phyloP scores from a whole-genome alignment of 2,113 vertebrate species.

The Epinephelus cyanopodus region DNA sequence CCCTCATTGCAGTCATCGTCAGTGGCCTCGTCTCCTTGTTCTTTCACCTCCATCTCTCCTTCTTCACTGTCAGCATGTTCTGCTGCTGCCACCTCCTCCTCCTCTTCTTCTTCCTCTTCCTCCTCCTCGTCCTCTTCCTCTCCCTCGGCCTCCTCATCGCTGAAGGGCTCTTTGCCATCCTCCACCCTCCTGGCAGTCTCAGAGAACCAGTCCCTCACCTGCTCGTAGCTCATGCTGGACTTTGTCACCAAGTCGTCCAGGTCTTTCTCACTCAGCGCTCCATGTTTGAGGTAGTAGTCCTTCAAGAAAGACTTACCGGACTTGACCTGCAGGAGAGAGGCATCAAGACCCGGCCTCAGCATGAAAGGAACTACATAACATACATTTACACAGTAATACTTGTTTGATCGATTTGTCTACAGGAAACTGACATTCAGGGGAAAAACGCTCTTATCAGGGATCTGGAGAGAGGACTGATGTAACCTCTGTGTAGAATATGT shows the following conservation, averaged over 20 bases:
- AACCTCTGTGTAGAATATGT: too few species aligned
- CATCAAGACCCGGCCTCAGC: background rate
- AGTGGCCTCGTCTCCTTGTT: conserved; percentile 76
- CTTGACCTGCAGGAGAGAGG: conserved; percentile 79
- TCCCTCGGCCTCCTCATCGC: conserved; percentile 81
- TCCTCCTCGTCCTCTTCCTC: conserved; percentile 77
- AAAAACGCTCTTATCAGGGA: too few species aligned
- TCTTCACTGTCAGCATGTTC: conserved; percentile 75
- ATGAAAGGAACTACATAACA: background rate
- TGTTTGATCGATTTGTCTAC: too few species aligned
- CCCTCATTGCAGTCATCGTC: conserved; percentile 87
- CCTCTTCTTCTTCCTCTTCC: conserved; percentile 59
- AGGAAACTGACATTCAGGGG: too few species aligned
- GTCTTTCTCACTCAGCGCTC: conserved; percentile 93
- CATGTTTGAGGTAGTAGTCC: conserved; percentile 95
- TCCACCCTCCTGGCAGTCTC: conserved; percentile 87
- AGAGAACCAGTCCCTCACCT: conserved; percentile 97
- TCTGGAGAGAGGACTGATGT: too few species aligned
- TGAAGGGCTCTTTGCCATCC: conserved; percentile 89
- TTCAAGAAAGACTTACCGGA: conserved; percentile 92
- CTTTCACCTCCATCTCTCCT: conserved; percentile 84
- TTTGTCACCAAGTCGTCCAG: conserved; percentile 94
- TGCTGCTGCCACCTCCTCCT: conserved; percentile 62
- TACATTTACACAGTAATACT: too few species aligned
- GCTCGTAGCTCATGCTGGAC: conserved; percentile 96